Conservation (phyloP, 2,888 invertebrate genomes). For the Eulithis testata region DNA sequence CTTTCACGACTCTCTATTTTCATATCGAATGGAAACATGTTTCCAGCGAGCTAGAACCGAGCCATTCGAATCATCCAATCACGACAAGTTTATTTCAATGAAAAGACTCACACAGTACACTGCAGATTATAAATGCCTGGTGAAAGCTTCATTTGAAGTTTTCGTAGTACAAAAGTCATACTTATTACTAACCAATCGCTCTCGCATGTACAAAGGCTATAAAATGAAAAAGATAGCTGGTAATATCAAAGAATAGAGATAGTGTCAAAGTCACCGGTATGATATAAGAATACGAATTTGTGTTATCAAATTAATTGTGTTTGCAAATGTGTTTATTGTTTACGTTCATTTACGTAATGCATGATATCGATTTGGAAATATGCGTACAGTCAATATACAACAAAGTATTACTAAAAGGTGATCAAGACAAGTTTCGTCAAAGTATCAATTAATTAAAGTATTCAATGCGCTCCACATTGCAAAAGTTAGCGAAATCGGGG, state of each 20-base stretch:
- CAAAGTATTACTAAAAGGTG: conserved; percentile 7
- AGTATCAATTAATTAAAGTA: neutral
- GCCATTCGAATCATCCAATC: conserved; percentile 23
- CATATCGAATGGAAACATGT: conserved; percentile 28
- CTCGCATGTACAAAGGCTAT: conserved; percentile 3
- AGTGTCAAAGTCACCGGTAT: conserved; percentile 1
- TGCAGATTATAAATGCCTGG: conserved; percentile 7
- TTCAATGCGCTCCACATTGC: neutral
- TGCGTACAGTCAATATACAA: neutral
- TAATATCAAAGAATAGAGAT: conserved; percentile 7
- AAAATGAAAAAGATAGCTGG: neutral
- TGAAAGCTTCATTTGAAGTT: conserved; percentile 5
- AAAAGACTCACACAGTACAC: conserved; percentile 6
- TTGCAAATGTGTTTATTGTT: neutral
- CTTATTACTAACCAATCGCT: neutral
- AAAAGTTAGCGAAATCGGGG: no score
- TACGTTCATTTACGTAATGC: conserved; percentile 3
- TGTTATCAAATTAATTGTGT: neutral
- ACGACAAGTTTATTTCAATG: conserved; percentile 16
- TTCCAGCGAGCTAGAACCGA: conserved; percentile 12
- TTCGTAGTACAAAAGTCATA: no score
- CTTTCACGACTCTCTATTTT: conserved; percentile 35
- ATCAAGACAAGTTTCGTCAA: neutral
- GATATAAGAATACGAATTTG: neutral
- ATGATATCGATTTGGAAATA: conserved; percentile 9